phyloP scores from a whole-genome alignment of 2,113 vertebrate species.

The Hylia prasina region DNA sequence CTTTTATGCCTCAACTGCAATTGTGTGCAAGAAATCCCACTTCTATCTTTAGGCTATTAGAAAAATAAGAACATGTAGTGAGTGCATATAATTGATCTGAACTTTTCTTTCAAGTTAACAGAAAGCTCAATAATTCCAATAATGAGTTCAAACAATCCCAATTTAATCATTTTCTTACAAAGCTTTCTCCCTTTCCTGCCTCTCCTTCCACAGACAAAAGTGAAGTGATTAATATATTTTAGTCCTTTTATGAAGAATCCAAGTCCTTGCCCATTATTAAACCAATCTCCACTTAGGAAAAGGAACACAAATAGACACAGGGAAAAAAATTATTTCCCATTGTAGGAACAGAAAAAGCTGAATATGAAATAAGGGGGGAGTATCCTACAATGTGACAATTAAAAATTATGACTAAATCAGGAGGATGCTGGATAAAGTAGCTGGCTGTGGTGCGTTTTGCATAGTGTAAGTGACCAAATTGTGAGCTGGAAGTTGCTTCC shows the following conservation, averaged over 20 bases:
- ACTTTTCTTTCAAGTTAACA: slow-evolving; percentile 55
- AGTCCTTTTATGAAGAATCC: slow-evolving; percentile 18
- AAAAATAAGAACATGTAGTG: slow-evolving; percentile 44
- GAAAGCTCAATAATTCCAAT: slow-evolving; percentile 45
- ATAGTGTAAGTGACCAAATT: background rate
- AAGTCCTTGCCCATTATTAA: background rate
- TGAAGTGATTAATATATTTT: slow-evolving; percentile 33
- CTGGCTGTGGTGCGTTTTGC: background rate
- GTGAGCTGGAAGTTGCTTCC: background rate
- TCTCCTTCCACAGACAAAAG: slow-evolving; percentile 12
- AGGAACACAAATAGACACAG: background rate
- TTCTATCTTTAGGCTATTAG: slow-evolving; percentile 57
- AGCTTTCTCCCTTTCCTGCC: background rate
- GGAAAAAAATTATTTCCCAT: background rate
- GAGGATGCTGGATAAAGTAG: background rate
- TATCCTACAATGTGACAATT: background rate
- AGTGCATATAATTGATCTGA: slow-evolving; percentile 51
- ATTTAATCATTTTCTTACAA: slow-evolving; percentile 21
- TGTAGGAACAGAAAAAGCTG: background rate
- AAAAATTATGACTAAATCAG: background rate
- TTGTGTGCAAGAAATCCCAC: slow-evolving; percentile 28
- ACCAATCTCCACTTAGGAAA: background rate
- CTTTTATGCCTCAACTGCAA: background rate
- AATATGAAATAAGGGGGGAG: background rate
- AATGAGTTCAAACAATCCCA: slow-evolving; percentile 34